These are phyloP conservation scores for Lapara coniferarum DNA, from an alignment of 2,888 invertebrate genomes.

Conservation along the genomic window DNA sequence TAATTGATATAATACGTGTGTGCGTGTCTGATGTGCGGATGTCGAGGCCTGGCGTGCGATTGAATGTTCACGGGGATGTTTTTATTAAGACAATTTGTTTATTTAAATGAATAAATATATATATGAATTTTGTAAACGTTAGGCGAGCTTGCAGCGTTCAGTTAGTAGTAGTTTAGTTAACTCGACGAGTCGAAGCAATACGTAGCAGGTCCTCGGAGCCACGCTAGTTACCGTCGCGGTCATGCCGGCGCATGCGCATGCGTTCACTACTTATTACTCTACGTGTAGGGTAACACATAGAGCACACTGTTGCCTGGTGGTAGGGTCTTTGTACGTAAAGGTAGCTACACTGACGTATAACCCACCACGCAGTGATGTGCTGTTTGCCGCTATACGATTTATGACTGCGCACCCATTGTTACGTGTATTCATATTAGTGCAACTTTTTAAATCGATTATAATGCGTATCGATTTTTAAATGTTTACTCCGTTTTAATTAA, in stretches of 20 bases:
- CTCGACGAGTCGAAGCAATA: slow-evolving; percentile 41
- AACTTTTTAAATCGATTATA: background rate
- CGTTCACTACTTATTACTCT: slow-evolving; percentile 44
- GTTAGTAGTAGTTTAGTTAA: slow-evolving; percentile 50
- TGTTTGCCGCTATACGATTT: slow-evolving; percentile 25
- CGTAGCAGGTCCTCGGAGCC: slow-evolving; percentile 45
- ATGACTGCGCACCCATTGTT: slow-evolving; percentile 1
- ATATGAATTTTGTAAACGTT: slow-evolving; percentile 53
- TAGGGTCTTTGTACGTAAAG: too few relatives aligned
- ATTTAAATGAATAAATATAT: slow-evolving; percentile 48
- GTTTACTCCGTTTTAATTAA: background rate
- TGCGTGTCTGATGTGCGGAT: slow-evolving; percentile 41
- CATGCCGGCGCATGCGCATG: slow-evolving; percentile 53
- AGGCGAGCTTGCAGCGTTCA: slow-evolving; percentile 80
- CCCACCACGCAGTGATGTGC: too few relatives aligned
- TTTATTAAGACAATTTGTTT: slow-evolving; percentile 58
- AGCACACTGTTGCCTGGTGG: too few relatives aligned
- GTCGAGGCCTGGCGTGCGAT: slow-evolving; percentile 58
- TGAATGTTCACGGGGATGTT: slow-evolving; percentile 44
- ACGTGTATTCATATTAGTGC: background rate
- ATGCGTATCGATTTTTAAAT: background rate
- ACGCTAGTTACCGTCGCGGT: slow-evolving; percentile 63
- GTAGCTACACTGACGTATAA: too few relatives aligned
- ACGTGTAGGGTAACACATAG: too few relatives aligned
- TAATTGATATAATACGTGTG: slow-evolving; percentile 57